Conservation (phyloP, 2,797 vertebrate genomes). For the Pelobates cultripes region DNA sequence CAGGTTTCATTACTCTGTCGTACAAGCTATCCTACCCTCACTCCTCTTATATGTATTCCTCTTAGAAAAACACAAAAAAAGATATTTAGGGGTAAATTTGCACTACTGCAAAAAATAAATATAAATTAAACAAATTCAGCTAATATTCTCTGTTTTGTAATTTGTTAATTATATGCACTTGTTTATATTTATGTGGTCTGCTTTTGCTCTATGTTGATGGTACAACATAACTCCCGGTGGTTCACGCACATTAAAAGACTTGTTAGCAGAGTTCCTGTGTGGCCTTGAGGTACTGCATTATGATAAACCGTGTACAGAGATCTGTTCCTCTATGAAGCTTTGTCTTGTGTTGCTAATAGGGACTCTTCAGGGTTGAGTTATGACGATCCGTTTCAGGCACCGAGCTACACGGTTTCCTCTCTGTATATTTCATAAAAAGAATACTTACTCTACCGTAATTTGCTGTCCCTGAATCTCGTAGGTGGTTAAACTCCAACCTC, state of each 20-base stretch:
- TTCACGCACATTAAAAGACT: slow-evolving; percentile 24
- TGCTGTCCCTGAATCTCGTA: slow-evolving; percentile 40
- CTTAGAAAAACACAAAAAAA: no score
- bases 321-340: not conserved
- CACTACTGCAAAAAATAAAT: no score
- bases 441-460: slow-evolving; percentile 41
- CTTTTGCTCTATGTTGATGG: not conserved
- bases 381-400: not conserved
- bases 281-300: not conserved
- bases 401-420: slow-evolving; percentile 2
- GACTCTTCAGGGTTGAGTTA: slow-evolving; percentile 16
- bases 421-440: slow-evolving; percentile 18
- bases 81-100: no score
- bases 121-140: no score
- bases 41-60: no score
- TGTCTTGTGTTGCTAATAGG: slow-evolving; percentile 45
- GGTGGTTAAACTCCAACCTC: slow-evolving; percentile 44
- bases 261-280: slow-evolving; percentile 11
- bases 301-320: not conserved
- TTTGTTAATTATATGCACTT: not conserved
- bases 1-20: no score
- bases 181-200: not conserved
- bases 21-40: no score
- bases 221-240: not conserved
- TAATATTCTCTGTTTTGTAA: no score